Evolutionary conservation across 2,797 vertebrate genomes (phyloP).

Genomic region (Rhinella marina): DNA sequence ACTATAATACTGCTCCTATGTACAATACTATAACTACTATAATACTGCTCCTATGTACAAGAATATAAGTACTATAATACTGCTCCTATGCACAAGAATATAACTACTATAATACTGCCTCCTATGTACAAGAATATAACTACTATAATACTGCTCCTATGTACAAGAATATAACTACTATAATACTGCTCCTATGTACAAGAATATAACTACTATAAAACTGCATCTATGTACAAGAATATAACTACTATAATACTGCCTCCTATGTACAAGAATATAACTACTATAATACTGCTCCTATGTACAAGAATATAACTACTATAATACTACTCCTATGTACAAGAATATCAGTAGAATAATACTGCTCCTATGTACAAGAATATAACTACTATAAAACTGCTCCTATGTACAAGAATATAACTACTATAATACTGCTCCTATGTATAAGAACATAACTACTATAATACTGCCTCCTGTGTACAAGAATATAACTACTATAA

Average conservation of each 20-base stretch:
- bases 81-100: too few relatives aligned
- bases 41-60: too few relatives aligned
- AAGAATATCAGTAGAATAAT: conserved; percentile 14
- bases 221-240: neutral
- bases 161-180: neutral
- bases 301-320: conserved; percentile 20
- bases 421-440: conserved; percentile 15
- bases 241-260: conserved; percentile 15
- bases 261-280: neutral
- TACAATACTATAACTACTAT: neutral
- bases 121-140: too few relatives aligned
- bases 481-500: conserved; percentile 15
- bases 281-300: conserved; percentile 8
- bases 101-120: conserved; percentile 8
- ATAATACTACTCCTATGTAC: neutral
- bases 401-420: conserved; percentile 2
- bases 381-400: conserved; percentile 16
- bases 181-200: neutral
- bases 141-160: neutral
- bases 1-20: conserved; percentile 4
- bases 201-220: conserved; percentile 33
- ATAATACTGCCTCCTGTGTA: neutral
- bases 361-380: neutral
- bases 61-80: too few relatives aligned
- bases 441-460: conserved; percentile 5